A percentile compares a stretch with the other conserved stretches of the same genome.
These are phyloP conservation scores for Lucifuga dentata DNA, from an alignment of 2,113 vertebrate species.

Conservation along the genomic window DNA sequence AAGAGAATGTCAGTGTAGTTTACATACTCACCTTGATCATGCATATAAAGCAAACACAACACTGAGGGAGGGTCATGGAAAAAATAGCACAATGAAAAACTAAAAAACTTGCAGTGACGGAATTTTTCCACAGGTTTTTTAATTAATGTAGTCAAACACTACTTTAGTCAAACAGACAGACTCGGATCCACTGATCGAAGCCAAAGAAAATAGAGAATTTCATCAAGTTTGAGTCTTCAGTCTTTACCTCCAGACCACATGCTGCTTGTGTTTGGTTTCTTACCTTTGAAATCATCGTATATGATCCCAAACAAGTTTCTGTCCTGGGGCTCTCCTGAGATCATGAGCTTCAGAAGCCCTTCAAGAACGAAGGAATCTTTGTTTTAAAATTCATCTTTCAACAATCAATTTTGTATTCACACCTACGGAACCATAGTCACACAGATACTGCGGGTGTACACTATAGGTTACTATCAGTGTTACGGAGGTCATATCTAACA, in stretches of 20 bases:
- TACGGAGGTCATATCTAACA: conserved; percentile 28
- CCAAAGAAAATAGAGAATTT: conserved; percentile 22
- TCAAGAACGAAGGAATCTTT: conserved; percentile 69
- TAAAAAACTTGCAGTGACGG: conserved; percentile 48
- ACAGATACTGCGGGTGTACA: conserved; percentile 27
- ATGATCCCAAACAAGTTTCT: conserved; percentile 86
- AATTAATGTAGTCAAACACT: background rate
- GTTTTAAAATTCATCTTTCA: conserved; percentile 50
- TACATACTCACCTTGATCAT: conserved; percentile 73
- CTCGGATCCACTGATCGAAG: conserved; percentile 30
- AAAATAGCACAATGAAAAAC: conserved; percentile 41
- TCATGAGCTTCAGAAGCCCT: conserved; percentile 88
- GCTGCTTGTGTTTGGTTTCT: conserved; percentile 65
- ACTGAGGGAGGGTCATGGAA: conserved; percentile 39
- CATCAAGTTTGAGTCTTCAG: background rate
- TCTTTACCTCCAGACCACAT: conserved; percentile 7
- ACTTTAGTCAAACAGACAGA: conserved; percentile 7
- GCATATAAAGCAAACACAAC: conserved; percentile 54
- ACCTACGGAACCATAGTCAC: conserved; percentile 26
- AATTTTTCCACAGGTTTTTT: conserved; percentile 67
- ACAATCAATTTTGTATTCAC: conserved; percentile 4
- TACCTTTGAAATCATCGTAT: conserved; percentile 89
- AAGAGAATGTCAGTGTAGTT: conserved; percentile 1
- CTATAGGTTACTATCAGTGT: conserved; percentile 29
- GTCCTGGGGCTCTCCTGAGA: conserved; percentile 86